Conservation (phyloP, 2,113 vertebrate genomes). For the Neotragus pygmaeus region DNA sequence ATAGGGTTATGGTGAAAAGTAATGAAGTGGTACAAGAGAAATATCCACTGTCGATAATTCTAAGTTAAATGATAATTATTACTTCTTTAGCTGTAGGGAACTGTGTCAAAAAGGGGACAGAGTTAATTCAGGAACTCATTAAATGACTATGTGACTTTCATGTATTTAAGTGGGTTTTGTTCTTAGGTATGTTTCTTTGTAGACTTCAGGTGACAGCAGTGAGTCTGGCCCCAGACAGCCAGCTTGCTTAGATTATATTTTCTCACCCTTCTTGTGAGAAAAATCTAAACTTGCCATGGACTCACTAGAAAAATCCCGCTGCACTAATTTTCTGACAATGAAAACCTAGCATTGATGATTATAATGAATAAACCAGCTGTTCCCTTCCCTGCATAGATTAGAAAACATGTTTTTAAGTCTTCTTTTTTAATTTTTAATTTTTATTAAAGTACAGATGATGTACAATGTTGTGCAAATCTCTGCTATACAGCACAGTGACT, state of each 20-base stretch:
- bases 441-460: not conserved
- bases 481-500: not conserved
- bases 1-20: not conserved
- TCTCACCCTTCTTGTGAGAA: constrained; percentile 24
- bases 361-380: not conserved
- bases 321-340: constrained; percentile 7
- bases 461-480: not conserved
- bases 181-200: not conserved
- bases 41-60: not conserved
- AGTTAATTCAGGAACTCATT: not conserved
- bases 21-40: not conserved
- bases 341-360: constrained; percentile 2
- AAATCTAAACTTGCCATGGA: constrained; percentile 35
- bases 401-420: not conserved
- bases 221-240: not conserved
- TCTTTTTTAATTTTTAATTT: not conserved
- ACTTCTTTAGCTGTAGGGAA: constrained; percentile 7
- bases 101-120: not conserved
- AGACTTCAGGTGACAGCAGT: not conserved
- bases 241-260: not conserved
- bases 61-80: not conserved
- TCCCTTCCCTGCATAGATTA: not conserved
- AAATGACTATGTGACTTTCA: constrained; percentile 28
- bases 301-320: constrained; percentile 16
- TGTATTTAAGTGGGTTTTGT: not conserved